These are phyloP conservation scores for Brachirus orientalis DNA, from an alignment of 2,113 vertebrate species.

Conservation along the genomic window DNA sequence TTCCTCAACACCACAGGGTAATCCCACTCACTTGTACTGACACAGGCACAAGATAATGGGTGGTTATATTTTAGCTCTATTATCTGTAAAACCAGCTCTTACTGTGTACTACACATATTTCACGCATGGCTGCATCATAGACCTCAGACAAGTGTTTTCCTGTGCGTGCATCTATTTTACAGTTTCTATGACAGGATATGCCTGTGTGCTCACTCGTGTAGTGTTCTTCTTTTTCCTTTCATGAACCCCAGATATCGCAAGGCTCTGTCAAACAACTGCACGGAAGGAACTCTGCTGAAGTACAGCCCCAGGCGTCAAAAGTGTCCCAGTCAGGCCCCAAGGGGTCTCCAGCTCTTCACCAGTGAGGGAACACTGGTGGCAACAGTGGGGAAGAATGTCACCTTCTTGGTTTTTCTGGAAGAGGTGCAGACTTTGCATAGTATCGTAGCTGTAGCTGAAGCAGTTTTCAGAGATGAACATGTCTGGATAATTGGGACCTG, in stretches of 20 bases:
- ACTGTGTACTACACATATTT: too few relatives aligned
- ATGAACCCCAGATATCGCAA: constrained; percentile 84
- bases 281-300: constrained; percentile 83
- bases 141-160: neutral
- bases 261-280: constrained; percentile 93
- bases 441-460: too few relatives aligned
- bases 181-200: neutral
- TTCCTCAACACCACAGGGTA: constrained; percentile 96
- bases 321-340: constrained; percentile 87
- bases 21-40: constrained; percentile 38
- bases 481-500: too few relatives aligned
- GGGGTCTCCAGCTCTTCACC: constrained; percentile 88
- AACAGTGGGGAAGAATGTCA: constrained; percentile 87
- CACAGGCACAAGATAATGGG: neutral
- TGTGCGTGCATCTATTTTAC: neutral
- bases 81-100: too few relatives aligned
- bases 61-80: neutral
- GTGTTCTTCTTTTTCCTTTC: constrained; percentile 14
- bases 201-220: neutral
- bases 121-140: too few relatives aligned
- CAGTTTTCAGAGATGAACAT: too few relatives aligned
- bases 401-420: constrained; percentile 91
- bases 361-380: constrained; percentile 88
- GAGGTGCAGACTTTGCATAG: constrained; percentile 80
- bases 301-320: constrained; percentile 90